Conservation (phyloP, 2,797 vertebrate species). For the Sylvilagus floridanus region DNA sequence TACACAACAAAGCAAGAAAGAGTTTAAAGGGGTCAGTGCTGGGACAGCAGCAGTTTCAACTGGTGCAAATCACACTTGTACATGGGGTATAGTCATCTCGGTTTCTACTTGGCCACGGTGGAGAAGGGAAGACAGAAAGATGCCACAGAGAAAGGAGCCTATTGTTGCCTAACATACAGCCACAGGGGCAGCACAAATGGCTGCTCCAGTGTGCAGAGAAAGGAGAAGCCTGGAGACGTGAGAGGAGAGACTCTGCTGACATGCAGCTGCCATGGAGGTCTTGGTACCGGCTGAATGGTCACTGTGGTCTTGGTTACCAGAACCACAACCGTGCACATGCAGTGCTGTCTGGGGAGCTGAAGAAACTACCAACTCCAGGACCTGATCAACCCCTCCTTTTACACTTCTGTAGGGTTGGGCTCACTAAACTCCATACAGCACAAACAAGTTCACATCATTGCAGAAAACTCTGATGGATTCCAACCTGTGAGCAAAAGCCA, state of each 20-base stretch:
- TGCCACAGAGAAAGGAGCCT: constrained; percentile 20
- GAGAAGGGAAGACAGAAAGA: neutral
- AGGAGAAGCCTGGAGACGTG: neutral
- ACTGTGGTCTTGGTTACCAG: neutral
- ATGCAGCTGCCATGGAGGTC: neutral
- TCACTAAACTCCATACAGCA: neutral
- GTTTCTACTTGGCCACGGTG: constrained; percentile 14
- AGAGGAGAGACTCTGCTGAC: neutral
- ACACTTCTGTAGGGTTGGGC: neutral
- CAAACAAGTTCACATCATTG: neutral
- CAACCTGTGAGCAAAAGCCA: neutral
- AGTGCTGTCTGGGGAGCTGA: neutral
- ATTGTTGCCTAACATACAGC: constrained; percentile 33
- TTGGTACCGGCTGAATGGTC: neutral
- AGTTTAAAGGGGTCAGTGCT: constrained; percentile 29
- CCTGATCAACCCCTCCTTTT: neutral
- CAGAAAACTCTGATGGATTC: neutral
- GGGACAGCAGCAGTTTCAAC: neutral
- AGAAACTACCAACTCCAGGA: neutral
- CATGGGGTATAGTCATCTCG: neutral
- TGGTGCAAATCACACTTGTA: neutral
- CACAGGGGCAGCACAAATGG: constrained; percentile 48
- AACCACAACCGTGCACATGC: neutral
- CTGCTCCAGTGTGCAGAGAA: constrained; percentile 33
- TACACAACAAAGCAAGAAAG: constrained; percentile 32